Base-by-base conservation (phyloP, 2,888 invertebrate species). In the Pseudoips prasinana region DNA sequence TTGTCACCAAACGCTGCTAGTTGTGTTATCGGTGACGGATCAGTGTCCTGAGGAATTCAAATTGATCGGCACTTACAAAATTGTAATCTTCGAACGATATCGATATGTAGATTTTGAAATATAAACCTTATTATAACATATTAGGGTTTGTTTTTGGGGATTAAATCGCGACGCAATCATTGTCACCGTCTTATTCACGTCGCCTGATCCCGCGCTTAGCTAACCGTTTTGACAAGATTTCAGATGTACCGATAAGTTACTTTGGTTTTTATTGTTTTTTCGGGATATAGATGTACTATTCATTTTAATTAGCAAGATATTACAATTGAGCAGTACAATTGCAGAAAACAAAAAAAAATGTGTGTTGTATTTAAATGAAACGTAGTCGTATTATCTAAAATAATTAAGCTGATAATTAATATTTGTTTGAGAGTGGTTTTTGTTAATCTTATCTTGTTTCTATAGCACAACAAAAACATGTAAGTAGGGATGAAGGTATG, bases 141-240 rank as follows among this genome's bases (percentile, higher is more conserved):
- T 23, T 27, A 36, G 19, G 26, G 37, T 10, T 26, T 26, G 10
- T 31, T 37, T 49, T 29, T 29, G 29, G 23, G 29, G 37, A 44
- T 43, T 51, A 55, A 50, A 60, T 57, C 56, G 61, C 41, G 47
- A 49, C 58, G 65, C 60, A 45, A 46, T 58, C 60, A 66, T 69
- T 65, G 73, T 73, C 80, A 68, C 63, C 79, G 80, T 84, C 86
- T 86, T 85, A 84, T 84, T 69, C 69, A 79, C 74, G 76, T 78
- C 80, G 77, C 67, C 69, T 82, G 78, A 86, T 84, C 80, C 73
- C 67, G 75, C 70, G 80, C 80, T 87, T 82, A 86, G 77, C 84
- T 87, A 86, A 87, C 84, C 85, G 84, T 84, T 86, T 82, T 83
- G 87, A 86, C 86, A 84, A 75, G 73, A 78, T 81, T 82, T 75